Percentiles rank a stretch among this genome's conserved stretches.
Evolutionary conservation across 1,140 invertebrate genomes (phyloP).

Genomic region (Drosophila ogumai): DNA sequence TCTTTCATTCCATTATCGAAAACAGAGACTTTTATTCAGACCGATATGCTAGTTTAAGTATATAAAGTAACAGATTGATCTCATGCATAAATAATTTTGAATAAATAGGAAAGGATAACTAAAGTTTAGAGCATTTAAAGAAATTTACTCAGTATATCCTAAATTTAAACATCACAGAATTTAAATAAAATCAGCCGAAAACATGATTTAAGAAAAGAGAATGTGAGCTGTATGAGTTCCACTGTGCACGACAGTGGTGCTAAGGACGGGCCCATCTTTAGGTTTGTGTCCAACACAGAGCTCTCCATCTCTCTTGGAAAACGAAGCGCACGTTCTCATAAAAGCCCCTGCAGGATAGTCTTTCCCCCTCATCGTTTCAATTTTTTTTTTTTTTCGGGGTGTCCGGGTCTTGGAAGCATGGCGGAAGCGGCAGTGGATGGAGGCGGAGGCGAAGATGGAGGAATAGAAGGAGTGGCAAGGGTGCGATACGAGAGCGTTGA

Average conservation of each 20-base stretch:
- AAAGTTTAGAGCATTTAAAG: no score
- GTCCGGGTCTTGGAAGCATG: conserved; percentile 20
- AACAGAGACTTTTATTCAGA: background rate
- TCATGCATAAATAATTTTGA: background rate
- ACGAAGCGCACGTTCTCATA: conserved; percentile 73
- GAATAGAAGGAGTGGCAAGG: conserved; percentile 31
- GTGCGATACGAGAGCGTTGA: conserved; percentile 58
- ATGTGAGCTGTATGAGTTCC: background rate
- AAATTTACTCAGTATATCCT: background rate
- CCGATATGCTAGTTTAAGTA: background rate
- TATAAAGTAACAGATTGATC: background rate
- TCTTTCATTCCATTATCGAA: background rate
- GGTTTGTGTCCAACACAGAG: conserved; percentile 23
- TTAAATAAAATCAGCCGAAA: background rate
- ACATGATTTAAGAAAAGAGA: no score
- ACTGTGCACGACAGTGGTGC: conserved; percentile 19
- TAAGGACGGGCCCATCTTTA: conserved; percentile 12
- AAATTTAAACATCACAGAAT: background rate
- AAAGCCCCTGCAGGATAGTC: conserved; percentile 66
- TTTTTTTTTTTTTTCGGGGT: conserved; percentile 47
- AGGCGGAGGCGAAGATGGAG: background rate
- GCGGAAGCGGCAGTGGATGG: background rate
- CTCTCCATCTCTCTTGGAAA: conserved; percentile 55
- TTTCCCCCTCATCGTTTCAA: conserved; percentile 28
- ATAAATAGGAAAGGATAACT: background rate